phyloP scores from a whole-genome alignment of 2,113 vertebrate species.

The Zootoca vivipara region DNA sequence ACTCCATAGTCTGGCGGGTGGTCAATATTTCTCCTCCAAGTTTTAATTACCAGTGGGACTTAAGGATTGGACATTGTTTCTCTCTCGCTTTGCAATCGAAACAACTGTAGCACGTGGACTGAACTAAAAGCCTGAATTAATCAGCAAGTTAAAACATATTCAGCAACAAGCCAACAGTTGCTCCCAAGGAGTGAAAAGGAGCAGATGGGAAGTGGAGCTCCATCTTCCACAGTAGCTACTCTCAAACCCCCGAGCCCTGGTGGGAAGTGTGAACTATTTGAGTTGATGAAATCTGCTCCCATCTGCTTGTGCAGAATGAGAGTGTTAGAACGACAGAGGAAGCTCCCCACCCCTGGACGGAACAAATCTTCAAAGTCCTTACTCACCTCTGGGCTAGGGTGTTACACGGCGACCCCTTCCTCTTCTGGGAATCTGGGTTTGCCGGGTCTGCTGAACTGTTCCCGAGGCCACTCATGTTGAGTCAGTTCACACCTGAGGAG shows the following conservation, averaged over 20 bases:
- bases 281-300: conserved; percentile 46
- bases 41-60: background rate
- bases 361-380: background rate
- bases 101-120: background rate
- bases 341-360: background rate
- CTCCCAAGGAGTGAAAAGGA: conserved; percentile 29
- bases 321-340: conserved; percentile 35
- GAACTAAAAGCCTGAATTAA: background rate
- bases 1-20: background rate
- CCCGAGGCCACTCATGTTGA: conserved; percentile 94
- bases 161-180: conserved; percentile 38
- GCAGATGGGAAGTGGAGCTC: conserved; percentile 54
- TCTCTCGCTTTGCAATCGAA: background rate
- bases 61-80: background rate
- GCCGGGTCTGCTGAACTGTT: conserved; percentile 89
- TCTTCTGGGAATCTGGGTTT: conserved; percentile 89
- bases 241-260: conserved; percentile 44
- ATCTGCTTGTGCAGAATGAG: conserved; percentile 60
- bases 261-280: conserved; percentile 60
- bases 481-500: conserved; percentile 83
- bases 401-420: conserved; percentile 91
- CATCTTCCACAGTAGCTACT: conserved; percentile 45
- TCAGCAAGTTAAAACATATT: conserved; percentile 24
- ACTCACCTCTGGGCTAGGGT: conserved; percentile 88
- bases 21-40: background rate